Evolutionary conservation across 1,140 invertebrate species (phyloP).

Genomic region (Bombus terrestris): DNA sequence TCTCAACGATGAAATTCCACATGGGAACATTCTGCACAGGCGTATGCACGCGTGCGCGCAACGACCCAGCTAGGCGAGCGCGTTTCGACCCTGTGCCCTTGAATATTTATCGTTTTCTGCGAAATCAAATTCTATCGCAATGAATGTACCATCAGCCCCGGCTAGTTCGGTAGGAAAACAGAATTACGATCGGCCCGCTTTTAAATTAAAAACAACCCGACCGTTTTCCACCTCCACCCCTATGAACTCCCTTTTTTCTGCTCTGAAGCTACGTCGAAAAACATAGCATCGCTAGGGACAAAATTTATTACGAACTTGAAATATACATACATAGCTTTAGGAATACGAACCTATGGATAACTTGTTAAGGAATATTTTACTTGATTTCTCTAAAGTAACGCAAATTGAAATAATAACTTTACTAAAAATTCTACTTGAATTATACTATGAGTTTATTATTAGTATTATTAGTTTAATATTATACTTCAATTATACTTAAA

Average conservation of each 20-base stretch:
- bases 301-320: neutral
- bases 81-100: constrained; percentile 49
- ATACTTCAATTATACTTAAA: too few species aligned
- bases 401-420: neutral
- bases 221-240: constrained; percentile 12
- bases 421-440: neutral
- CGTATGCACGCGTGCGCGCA: neutral
- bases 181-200: constrained; percentile 46
- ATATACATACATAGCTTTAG: neutral
- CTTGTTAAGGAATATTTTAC: neutral
- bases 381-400: neutral
- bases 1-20: constrained; percentile 55
- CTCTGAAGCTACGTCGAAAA: neutral
- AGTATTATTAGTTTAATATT: too few species aligned
- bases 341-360: neutral
- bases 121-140: constrained; percentile 61
- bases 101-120: constrained; percentile 67
- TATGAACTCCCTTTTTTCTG: neutral
- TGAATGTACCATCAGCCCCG: constrained; percentile 57
- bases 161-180: constrained; percentile 55
- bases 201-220: constrained; percentile 51
- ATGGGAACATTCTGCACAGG: constrained; percentile 42
- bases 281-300: neutral
- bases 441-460: too few species aligned
- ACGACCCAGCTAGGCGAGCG: neutral